phyloP scores from a whole-genome alignment of 2,888 invertebrate species.

The Thymelicus lineola region DNA sequence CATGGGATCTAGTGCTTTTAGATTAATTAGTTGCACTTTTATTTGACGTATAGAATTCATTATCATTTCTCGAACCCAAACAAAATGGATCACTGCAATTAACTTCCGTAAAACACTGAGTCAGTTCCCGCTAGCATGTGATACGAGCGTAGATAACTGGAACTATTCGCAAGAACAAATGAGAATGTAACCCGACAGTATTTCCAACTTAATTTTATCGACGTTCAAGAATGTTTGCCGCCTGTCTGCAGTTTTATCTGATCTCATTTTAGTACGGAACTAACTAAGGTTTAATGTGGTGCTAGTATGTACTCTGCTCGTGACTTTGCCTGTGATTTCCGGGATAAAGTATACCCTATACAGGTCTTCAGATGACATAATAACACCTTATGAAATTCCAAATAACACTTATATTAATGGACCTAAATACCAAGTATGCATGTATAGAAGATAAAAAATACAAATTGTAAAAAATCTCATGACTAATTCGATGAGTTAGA shows the following conservation, averaged over 20 bases:
- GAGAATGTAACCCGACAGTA: constrained; percentile 24
- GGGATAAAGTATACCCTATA: too few relatives aligned
- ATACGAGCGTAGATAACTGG: constrained; percentile 25
- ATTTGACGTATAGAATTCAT: background rate
- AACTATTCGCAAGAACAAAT: constrained; percentile 32
- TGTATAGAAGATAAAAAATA: too few relatives aligned
- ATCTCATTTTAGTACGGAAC: constrained; percentile 11
- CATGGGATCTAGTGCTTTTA: background rate
- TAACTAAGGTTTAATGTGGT: background rate
- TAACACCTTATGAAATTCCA: too few relatives aligned
- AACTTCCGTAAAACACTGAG: constrained; percentile 9
- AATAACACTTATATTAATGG: too few relatives aligned
- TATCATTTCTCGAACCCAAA: background rate
- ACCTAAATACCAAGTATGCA: too few relatives aligned
- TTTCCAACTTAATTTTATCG: constrained; percentile 37
- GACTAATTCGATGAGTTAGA: too few relatives aligned
- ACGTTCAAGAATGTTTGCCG: constrained; percentile 32
- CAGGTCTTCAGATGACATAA: too few relatives aligned
- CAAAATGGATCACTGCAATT: constrained; percentile 5
- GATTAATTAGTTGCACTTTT: too few relatives aligned
- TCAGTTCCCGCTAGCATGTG: constrained; percentile 18
- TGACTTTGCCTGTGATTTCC: too few relatives aligned
- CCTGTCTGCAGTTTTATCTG: constrained; percentile 23
- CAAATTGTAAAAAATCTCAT: too few relatives aligned
- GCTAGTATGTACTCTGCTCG: too few relatives aligned